Base-by-base conservation (phyloP, 2,113 vertebrate genomes). In the Argyrosomus japonicus region DNA sequence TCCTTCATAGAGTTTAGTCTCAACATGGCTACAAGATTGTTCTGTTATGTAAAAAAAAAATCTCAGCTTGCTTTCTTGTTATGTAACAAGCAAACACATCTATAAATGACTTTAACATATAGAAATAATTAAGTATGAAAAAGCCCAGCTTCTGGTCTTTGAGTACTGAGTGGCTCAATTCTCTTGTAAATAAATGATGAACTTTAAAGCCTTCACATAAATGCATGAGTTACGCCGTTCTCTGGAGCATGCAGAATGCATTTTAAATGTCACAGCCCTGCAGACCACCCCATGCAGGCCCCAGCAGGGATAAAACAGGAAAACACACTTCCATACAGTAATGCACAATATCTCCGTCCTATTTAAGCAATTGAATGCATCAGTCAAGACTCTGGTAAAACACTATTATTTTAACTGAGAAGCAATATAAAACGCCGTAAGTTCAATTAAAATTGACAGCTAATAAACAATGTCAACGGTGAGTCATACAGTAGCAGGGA, bases 111-210 rank as follows among this genome's bases (percentile, higher is more conserved):
- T 53, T 64, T 48, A 72, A 73, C 27, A 58, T 79, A 29, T 76
- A 79, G 70, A 53, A 77, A 61, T 84, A 68, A 72, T 64, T 23
- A 57, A 18, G 23, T 47, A 40, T 25, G 15, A 83, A 75, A 40
- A 75, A 40, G 12, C n/a, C 3, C 0, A 25, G 47, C 54, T 54
- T 85, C 51, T 40, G 36, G 36, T 40, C 36, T 54, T 27, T 81
- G 75, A 29, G 0, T 29, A 57, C 70, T 83, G 47, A 79, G 58
- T 79, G 84, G 77, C 56, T 75, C 70, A 18, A 69, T 88, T 71
- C 71, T 79, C 61, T 70, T 51, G 47, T 92, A 68, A 91, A 88
- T 93, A 83, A 93, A 81, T 74, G 17, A 92, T 91, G 89, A 88
- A 77, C 72, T 84, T 87, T 84, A 86, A 83, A 91, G 70, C 68